Evolutionary conservation across 1,140 invertebrate species (phyloP), one percentile per base, ranked within the genome.

Genomic region (Acromyrmex charruanus): DNA sequence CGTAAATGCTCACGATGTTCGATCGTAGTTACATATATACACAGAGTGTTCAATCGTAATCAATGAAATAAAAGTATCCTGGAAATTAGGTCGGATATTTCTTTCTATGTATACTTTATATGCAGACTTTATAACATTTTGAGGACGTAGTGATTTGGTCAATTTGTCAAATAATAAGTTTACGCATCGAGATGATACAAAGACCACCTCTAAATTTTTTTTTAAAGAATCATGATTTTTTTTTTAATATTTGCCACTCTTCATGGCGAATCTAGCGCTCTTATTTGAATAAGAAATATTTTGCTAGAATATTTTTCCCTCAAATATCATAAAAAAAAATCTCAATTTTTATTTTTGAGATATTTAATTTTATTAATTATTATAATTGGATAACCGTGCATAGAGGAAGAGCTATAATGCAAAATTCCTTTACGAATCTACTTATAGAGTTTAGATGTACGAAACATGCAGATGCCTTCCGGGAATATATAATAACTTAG

Each of bases 1-100:
- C 44, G 61, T 77, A 85, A 87, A 88, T 65, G 55, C 21, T 28
- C 21, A 51, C 21, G 55, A 75, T 81, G 77, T 77, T 87, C 77
- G 71, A 71, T 84, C 77, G 49, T 7, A 14, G 9, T 39, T 71
- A 53, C 66, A 75, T 77, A 39, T 39, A 39, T 39, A 39, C 28
- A 65, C 49, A 77, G 58, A n/a, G 39, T 69, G 66, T 49, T 10
- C 66, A 69, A 69, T 69, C 25, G n/a, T 69, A 69, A 69, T 69
- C 66, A 69, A 49, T 25, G n/a, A 35, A 69, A 25, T 69, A 69
- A 69, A 69, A 21, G 10, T 69, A 49, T 49, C 66, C 25, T 49
- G 66, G 39, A 10, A 51, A 25, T 49, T 14, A 16, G n/a, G 10
- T 49, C n/a, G 18, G 12, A 69, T 25, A 39, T 14, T 68, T 39